phyloP scores from a whole-genome alignment of 2,797 vertebrate species.

The Heteromormyrus szaboi region DNA sequence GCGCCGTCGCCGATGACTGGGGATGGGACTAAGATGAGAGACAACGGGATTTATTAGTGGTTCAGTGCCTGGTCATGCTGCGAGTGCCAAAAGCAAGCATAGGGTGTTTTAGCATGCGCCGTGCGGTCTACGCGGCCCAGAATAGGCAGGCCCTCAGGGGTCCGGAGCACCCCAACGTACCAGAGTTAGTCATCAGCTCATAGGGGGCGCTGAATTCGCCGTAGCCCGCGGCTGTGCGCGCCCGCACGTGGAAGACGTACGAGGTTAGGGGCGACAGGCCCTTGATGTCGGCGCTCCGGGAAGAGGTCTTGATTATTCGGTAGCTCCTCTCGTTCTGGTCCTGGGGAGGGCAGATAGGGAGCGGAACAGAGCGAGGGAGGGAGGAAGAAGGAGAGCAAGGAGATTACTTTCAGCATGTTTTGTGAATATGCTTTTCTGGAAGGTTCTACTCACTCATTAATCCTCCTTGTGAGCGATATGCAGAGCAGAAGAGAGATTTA shows the following conservation, averaged over 20 bases:
- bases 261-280: conserved; percentile 89
- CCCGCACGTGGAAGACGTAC: conserved; percentile 92
- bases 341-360: conserved; percentile 51
- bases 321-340: conserved; percentile 96
- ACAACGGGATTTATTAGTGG: not conserved
- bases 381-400: conserved; percentile 1
- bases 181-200: conserved; percentile 94
- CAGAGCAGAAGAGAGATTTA: not conserved
- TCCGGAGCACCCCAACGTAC: conserved; percentile 49
- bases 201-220: conserved; percentile 89
- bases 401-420: conserved; percentile 13
- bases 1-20: conserved; percentile 92
- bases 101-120: not conserved
- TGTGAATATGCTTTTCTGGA: conserved; percentile 3
- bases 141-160: not conserved
- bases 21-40: conserved; percentile 75
- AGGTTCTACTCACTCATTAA: not conserved
- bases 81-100: not conserved
- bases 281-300: conserved; percentile 80
- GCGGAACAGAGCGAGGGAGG: not conserved
- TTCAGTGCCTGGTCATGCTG: not conserved
- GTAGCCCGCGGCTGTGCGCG: conserved; percentile 90
- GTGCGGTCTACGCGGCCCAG: not conserved
- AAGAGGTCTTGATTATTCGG: conserved; percentile 87
- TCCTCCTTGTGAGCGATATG: not conserved